Evolutionary conservation across 2,113 vertebrate species (phyloP), one percentile per base, ranked within the genome.

Genomic region (Planiliza haematocheilus): DNA sequence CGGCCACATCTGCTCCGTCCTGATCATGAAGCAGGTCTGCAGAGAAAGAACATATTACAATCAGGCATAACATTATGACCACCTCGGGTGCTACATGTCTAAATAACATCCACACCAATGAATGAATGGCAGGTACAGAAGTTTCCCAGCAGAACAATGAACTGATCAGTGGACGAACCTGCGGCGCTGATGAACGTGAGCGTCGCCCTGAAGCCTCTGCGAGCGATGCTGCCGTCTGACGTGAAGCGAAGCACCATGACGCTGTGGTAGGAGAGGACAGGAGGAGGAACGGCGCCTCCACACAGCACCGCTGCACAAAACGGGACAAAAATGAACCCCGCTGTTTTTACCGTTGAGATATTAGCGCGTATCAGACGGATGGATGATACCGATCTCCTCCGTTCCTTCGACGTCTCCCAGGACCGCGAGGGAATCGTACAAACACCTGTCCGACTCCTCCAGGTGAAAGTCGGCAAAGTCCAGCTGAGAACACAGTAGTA

Each of bases 371-470:
- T 30, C 24, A 30, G 24, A 30, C 24, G 24, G 24, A 30, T 30
- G 24, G 24, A 30, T 7, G 81, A 41, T 70, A 96, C 95, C 93
- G 16, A 95, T 94, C 87, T 94, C 87, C 3, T 94, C 82, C 17
- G 80, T 88, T 73, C 82, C 91, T 39, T 87, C 85, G 16, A 93
- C 64, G 20, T 96, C 94, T 55, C 90, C 86, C 66, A 95, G 90
- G 18, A 95, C 85, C 1, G 66, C 71, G 70, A 96, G 83, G 0
- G 92, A 92, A 73, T 96, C 94, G 0, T 91, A 96, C 61, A 78
- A 78, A 49, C 96, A 97, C 38, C 86, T 83, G 72, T 94, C 89
- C 0, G 89, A 94, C 46, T 95, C 92, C 79, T 97, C 95, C 83
- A 95, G 42, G 69, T 95, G 87, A 81, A 97, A 93, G 42, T 89